Evolutionary conservation across 2,113 vertebrate genomes (phyloP), one percentile per base, ranked within the genome.

Genomic region (Melanerpes aurifrons): DNA sequence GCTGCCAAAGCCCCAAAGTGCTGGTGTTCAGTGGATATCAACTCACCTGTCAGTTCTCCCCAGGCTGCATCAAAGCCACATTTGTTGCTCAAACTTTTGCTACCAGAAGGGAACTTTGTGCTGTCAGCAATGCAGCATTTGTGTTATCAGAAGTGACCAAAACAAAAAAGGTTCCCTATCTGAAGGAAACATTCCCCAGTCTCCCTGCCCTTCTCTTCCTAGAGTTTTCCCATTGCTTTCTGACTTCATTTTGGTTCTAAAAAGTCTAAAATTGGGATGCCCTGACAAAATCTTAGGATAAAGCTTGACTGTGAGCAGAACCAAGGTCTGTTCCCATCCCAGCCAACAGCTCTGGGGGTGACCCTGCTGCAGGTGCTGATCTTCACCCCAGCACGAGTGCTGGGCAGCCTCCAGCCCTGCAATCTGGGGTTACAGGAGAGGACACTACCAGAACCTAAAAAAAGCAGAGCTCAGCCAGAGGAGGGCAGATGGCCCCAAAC

Each of bases 371-470:
- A 2, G 31, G 15, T 4, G 1, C 53, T 43, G 59, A 32, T 17
- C 35, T 18, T 24, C 47, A 45, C 4, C 35, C 43, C 53, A 4
- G 31, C 14, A 6, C 1, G 4, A 7, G 21, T 10, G 16, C 66
- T 0, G 0, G 61, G 80, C 59, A 62, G 3, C 13, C 20, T 31
- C 75, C 58, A 12, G 12, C 31, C n/a, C 74, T 19, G 50, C 3
- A 4, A 3, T 15, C 28, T 14, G 10, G 53, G 18, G 18, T 53
- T 3, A 2, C 3, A 1, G 0, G 0, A 21, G 32, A 29, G 14
- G n/a, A 59, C 68, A 15, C 14, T 18, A 66, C 43, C 22, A 11
- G 11, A 31, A 20, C n/a, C 11, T 20, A 3, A 0, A 20, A 58
- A 37, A 62, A 54, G 31, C 31, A 70, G 31, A 40, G 19, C 47